These are phyloP conservation scores for Bombus superbus DNA, from an alignment of 1,140 invertebrate species.

Conservation along the genomic window DNA sequence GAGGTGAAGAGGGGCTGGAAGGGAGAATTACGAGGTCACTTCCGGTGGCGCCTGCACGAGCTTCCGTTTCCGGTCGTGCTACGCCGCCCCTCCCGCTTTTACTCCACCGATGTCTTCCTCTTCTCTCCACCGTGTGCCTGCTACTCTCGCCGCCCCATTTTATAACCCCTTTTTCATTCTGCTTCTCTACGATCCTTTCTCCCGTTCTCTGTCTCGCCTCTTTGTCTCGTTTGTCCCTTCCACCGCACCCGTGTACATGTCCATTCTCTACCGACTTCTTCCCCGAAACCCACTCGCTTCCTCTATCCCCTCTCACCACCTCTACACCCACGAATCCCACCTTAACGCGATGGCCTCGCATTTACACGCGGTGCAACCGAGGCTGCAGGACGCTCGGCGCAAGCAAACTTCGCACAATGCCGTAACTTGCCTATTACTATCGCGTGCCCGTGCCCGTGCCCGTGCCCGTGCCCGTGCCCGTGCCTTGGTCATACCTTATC, in stretches of 20 bases:
- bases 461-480: background rate
- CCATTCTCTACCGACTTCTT: background rate
- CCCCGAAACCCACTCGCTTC: constrained; percentile 19
- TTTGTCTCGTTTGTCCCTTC: background rate
- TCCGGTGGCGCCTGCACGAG: constrained; percentile 82
- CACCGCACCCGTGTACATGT: background rate
- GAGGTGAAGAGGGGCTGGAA: constrained; percentile 62
- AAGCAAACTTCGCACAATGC: constrained; percentile 78
- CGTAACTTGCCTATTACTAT: constrained; percentile 78
- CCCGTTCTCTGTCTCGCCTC: background rate
- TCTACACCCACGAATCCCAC: background rate
- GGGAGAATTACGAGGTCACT: constrained; percentile 83
- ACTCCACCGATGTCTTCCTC: constrained; percentile 43
- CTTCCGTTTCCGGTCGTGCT: constrained; percentile 81
- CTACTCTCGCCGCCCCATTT: constrained; percentile 27
- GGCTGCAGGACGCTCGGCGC: constrained; percentile 34
- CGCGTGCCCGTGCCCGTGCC: constrained; percentile 41
- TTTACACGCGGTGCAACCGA: constrained; percentile 8
- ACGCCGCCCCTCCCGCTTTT: constrained; percentile 58
- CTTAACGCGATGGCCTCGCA: background rate
- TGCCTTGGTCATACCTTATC: constrained; percentile 51
- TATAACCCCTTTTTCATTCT: constrained; percentile 55
- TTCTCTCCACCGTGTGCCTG: constrained; percentile 27
- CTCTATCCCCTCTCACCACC: background rate
- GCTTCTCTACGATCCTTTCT: background rate